A percentile compares a stretch with the other conserved stretches of the same genome.
Conservation (phyloP, 2,113 vertebrate species). For the Eublepharis macularius region DNA sequence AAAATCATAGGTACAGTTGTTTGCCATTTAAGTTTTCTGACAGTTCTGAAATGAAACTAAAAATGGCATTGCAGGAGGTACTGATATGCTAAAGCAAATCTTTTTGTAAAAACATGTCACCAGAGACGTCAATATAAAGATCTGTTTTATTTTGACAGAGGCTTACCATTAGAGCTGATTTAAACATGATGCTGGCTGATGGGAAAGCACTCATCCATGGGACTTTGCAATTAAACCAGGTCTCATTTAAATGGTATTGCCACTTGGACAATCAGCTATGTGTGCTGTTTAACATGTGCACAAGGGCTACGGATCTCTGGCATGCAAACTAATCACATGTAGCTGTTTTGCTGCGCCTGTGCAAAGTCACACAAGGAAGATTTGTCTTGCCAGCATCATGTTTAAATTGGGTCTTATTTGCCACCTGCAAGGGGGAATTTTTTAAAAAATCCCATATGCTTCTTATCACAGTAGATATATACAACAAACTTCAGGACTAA, state of each 20-base stretch:
- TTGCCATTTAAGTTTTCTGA: constrained; percentile 25
- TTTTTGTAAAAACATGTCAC: not conserved
- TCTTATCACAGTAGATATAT: not conserved
- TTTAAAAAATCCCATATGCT: not conserved
- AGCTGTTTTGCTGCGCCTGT: no score
- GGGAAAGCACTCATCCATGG: no score
- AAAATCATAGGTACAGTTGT: not conserved
- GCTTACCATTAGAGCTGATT: no score
- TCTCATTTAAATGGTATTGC: no score
- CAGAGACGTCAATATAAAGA: not conserved
- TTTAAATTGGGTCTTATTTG: not conserved
- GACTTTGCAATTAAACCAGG: no score
- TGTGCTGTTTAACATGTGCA: no score
- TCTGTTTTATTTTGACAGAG: not conserved
- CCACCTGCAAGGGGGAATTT: not conserved
- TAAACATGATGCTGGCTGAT: no score
- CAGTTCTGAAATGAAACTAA: constrained; percentile 39
- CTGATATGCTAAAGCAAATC: not conserved
- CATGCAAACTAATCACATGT: no score
- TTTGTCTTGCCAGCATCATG: no score
- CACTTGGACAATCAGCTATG: no score
- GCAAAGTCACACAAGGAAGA: no score
- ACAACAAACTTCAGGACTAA: not conserved
- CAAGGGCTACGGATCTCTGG: no score
- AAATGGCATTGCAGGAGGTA: not conserved